Base-by-base conservation (phyloP, 2,113 vertebrate species). In the Otus sunia region DNA sequence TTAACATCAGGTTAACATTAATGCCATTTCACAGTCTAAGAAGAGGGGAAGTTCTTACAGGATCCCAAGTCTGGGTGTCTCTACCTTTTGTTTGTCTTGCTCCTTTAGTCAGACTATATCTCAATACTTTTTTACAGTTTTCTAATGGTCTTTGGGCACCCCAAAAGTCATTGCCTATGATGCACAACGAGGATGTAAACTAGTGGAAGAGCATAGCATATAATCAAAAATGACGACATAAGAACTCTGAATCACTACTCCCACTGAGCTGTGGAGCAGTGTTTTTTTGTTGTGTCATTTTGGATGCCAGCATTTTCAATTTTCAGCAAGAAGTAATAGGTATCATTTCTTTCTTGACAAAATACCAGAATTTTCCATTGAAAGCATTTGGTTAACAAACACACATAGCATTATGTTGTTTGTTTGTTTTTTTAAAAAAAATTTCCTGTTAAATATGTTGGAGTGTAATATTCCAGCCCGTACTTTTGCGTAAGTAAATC, bases 181-280 rank as follows among this genome's bases (percentile, higher is more conserved):
- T 16, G 30, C 18, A 56, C 14, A 12, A 21, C 0, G 2, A 56
- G 19, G 7, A 69, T 22, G 11, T 3, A 77, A 64, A 6, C 27
- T 32, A 25, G n/a, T 36, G 37, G 55, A 69, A 66, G 22, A 74
- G 6, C 1, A 0, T 14, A 60, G 43, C 20, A n/a, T 21, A 14
- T 32, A 29, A n/a, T 9, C 8, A 39, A 58, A 55, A 78, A n/a
- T 19, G 19, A 32, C 17, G 81, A n/a, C 2, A 10, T 4, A 27
- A 29, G 9, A 90, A n/a, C 53, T 43, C 41, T 32, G 47, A 78
- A 62, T 60, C 43, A 36, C 11, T 55, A 11, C 18, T 90, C 16
- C 15, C 1, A 1, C 6, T 1, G 5, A 78, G 6, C 8, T 66
- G 26, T 62, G 17, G 21, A 58, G 5, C 7, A 29, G 2, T n/a